Percentiles rank a stretch among this genome's conserved stretches.
Evolutionary conservation across 2,797 vertebrate species (phyloP).

Genomic region (Monodelphis domestica): DNA sequence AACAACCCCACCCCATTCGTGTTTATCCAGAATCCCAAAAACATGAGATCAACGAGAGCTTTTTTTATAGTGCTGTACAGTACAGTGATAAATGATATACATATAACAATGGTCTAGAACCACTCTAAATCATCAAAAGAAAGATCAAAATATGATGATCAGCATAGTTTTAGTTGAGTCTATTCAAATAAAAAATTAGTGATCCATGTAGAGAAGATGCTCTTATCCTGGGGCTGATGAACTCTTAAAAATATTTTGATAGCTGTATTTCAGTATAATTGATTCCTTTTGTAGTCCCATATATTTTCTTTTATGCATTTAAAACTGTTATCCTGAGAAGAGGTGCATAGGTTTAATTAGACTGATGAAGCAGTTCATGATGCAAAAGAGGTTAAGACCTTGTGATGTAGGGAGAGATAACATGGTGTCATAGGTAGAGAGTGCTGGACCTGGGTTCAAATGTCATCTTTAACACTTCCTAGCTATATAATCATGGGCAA

Average conservation of each 20-base stretch:
- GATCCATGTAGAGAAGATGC: neutral
- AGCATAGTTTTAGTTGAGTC: conserved; percentile 33
- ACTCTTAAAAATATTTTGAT: neutral
- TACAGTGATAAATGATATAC: conserved; percentile 64
- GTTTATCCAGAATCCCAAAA: conserved; percentile 53
- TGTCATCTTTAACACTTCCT: neutral
- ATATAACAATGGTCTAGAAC: conserved; percentile 49
- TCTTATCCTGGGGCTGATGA: neutral
- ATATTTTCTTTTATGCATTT: neutral
- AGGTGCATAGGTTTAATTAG: neutral
- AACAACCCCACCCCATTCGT: conserved; percentile 42
- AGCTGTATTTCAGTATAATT: neutral
- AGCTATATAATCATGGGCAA: neutral
- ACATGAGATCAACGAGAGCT: conserved; percentile 58
- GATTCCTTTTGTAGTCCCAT: neutral
- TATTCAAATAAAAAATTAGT: neutral
- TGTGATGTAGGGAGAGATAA: neutral
- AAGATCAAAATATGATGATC: conserved; percentile 61
- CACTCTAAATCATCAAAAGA: neutral
- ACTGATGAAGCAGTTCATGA: neutral
- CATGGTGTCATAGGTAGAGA: neutral
- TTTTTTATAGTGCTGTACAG: conserved; percentile 54
- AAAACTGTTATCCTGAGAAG: neutral
- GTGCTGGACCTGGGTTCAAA: neutral
- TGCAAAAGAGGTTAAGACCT: neutral